phyloP scores from a whole-genome alignment of 2,113 vertebrate genomes.

The Carassius auratus region DNA sequence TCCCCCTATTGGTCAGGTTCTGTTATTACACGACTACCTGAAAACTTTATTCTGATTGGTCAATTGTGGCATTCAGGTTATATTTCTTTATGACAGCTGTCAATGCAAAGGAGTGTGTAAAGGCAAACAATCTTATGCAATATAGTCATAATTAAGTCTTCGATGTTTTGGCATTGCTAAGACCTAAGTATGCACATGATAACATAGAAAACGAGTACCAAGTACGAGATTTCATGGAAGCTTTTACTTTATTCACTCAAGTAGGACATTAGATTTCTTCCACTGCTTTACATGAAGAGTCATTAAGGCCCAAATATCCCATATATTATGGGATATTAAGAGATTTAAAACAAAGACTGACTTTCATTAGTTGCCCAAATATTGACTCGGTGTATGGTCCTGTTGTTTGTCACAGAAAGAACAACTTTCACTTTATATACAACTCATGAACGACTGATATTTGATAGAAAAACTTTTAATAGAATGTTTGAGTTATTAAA shows the following conservation, averaged over 20 bases:
- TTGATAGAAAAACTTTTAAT: slow-evolving; percentile 19
- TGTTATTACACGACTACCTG: neutral
- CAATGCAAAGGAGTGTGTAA: neutral
- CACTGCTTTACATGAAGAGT: neutral
- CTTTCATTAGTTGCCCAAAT: too few relatives aligned
- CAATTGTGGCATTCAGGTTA: neutral
- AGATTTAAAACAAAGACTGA: neutral
- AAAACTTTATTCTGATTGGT: neutral
- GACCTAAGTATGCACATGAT: neutral
- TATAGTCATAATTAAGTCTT: neutral
- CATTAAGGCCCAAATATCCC: neutral
- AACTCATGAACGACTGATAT: neutral
- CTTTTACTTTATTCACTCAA: neutral
- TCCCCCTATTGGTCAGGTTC: neutral
- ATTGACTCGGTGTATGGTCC: neutral
- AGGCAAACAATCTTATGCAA: neutral
- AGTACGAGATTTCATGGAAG: neutral
- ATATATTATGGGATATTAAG: neutral
- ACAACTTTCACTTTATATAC: neutral
- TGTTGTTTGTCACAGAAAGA: neutral
- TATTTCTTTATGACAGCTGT: too few relatives aligned
- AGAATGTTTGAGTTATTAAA: neutral
- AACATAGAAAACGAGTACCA: neutral
- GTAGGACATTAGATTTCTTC: neutral
- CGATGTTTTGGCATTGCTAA: too few relatives aligned